Percentiles rank a stretch among this genome's conserved stretches.
Conservation (phyloP, 2,797 vertebrate species). For the Sebastes matsubarae region DNA sequence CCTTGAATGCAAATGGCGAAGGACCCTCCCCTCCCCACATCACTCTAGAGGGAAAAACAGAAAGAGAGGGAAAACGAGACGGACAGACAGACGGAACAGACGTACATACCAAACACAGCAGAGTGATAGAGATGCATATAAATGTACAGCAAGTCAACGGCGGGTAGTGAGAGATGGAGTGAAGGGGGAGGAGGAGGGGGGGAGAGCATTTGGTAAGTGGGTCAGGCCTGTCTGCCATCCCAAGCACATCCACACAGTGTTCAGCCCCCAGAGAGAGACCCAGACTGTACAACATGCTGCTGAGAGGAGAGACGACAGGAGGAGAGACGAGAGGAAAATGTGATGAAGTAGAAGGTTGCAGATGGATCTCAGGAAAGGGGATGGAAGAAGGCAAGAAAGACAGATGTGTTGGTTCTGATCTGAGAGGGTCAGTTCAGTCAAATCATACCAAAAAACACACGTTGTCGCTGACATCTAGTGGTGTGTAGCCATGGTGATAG, state of each 20-base stretch:
- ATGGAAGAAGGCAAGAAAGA: neutral
- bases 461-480: neutral
- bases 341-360: slow-evolving; percentile 13
- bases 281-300: slow-evolving; percentile 49
- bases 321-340: neutral
- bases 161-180: slow-evolving; percentile 28
- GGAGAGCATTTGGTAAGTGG: slow-evolving; percentile 70
- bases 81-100: slow-evolving; percentile 19
- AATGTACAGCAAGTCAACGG: slow-evolving; percentile 41
- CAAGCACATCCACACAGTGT: slow-evolving; percentile 40
- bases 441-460: neutral
- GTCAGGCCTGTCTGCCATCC: slow-evolving; percentile 73
- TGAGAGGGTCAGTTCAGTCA: slow-evolving; percentile 6
- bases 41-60: slow-evolving; percentile 4
- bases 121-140: slow-evolving; percentile 39
- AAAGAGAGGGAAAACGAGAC: slow-evolving; percentile 24
- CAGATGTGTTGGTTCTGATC: neutral
- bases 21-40: neutral
- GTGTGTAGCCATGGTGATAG: neutral
- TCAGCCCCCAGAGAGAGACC: slow-evolving; percentile 53
- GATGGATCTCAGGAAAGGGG: slow-evolving; percentile 17
- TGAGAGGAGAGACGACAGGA: slow-evolving; percentile 43
- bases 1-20: slow-evolving; percentile 20
- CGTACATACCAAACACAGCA: slow-evolving; percentile 20
- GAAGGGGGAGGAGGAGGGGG: slow-evolving; percentile 18